Percentiles rank a stretch among this genome's conserved stretches.
Evolutionary conservation across 2,113 vertebrate species (phyloP).

Genomic region (Aix galericulata): DNA sequence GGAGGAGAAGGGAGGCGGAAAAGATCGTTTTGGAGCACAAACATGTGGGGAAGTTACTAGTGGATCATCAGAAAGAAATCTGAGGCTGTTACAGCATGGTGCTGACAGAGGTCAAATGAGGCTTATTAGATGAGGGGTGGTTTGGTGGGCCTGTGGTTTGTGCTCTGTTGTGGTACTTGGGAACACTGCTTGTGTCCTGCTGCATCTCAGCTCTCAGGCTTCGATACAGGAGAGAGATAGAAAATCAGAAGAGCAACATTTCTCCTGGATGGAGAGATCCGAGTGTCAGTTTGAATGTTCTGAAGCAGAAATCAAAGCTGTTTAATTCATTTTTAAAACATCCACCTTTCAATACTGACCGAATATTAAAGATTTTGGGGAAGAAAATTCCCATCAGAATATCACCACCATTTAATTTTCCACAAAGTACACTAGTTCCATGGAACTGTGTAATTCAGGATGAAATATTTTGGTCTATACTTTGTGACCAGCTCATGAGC

Average conservation of each 20-base stretch:
- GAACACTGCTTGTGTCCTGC: neutral
- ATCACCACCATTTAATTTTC: neutral
- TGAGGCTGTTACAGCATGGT: neutral
- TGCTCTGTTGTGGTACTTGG: accelerated
- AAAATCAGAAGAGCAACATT: neutral
- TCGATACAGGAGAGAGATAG: neutral
- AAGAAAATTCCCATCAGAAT: neutral
- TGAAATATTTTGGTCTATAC: neutral
- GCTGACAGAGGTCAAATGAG: accelerated
- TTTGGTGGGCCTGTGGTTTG: neutral
- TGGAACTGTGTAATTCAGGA: neutral
- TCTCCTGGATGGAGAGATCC: neutral
- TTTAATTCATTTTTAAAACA: neutral
- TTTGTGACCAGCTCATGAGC: neutral
- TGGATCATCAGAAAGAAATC: neutral
- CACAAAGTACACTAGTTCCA: neutral
- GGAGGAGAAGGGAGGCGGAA: neutral
- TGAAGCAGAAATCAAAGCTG: accelerated
- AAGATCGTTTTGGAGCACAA: neutral
- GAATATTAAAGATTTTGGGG: neutral
- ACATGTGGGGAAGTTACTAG: neutral
- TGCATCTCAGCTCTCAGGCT: neutral
- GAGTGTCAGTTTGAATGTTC: neutral
- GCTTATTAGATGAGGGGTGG: neutral
- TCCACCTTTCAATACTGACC: neutral